Conservation (phyloP, 2,797 vertebrate species). For the Numenius phaeopus region DNA sequence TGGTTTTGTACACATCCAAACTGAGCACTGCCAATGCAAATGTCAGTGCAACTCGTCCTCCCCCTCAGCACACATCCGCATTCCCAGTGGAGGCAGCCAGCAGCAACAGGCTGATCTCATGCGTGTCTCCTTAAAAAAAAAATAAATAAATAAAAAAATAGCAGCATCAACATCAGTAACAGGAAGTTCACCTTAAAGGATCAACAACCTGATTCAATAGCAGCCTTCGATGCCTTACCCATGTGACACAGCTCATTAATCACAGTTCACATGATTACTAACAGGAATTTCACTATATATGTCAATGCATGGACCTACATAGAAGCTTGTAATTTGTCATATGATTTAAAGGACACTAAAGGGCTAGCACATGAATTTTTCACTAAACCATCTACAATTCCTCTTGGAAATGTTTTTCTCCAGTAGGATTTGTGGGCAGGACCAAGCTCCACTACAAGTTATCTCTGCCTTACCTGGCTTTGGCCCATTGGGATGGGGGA, state of each 20-base stretch:
- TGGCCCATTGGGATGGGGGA: neutral
- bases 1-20: neutral
- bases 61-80: neutral
- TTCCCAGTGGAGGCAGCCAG: neutral
- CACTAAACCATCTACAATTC: neutral
- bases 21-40: neutral
- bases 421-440: neutral
- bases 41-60: neutral
- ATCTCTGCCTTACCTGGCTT: neutral
- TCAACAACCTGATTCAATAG: neutral
- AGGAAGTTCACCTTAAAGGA: neutral
- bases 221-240: neutral
- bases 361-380: neutral
- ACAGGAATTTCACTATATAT: neutral
- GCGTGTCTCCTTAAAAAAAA: neutral
- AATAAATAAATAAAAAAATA: neutral
- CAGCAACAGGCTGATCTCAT: neutral
- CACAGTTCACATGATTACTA: neutral
- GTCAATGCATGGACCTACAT: fast-evolving
- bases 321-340: neutral
- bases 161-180: neutral
- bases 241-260: neutral
- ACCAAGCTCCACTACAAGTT: neutral
- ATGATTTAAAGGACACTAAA: neutral
- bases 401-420: neutral